These are phyloP conservation scores for Lycaon pictus DNA, from an alignment of 2,113 vertebrate genomes.

Conservation along the genomic window DNA sequence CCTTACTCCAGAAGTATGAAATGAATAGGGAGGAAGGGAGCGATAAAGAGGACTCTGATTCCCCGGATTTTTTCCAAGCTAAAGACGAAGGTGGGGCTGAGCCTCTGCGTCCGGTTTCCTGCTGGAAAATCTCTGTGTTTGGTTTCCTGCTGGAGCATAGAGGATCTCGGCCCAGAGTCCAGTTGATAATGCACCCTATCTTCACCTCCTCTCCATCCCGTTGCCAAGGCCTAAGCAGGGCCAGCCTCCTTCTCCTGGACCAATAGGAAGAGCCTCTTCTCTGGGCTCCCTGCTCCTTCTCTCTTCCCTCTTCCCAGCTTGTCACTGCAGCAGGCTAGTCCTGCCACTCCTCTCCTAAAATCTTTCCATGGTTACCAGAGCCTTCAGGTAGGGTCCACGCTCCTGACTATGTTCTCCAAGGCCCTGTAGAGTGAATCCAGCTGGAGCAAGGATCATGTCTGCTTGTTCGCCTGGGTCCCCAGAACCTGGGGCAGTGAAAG, in stretches of 20 bases:
- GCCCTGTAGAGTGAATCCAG: neutral
- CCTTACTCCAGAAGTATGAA: constrained; percentile 18
- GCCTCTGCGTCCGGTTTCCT: neutral
- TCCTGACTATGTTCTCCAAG: neutral
- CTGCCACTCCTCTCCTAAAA: neutral
- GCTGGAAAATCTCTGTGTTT: neutral
- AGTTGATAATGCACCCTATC: neutral
- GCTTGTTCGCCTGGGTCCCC: neutral
- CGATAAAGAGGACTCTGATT: neutral
- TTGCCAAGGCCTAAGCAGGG: neutral
- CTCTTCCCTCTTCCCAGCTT: neutral
- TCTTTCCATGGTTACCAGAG: neutral
- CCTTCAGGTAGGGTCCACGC: neutral
- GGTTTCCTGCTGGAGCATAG: neutral
- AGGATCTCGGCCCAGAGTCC: neutral
- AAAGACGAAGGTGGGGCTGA: constrained; percentile 11
- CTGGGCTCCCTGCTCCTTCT: neutral
- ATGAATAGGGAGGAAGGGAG: neutral
- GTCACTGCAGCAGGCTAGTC: neutral
- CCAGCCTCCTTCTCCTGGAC: neutral
- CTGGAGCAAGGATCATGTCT: neutral
- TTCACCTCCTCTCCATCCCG: neutral
- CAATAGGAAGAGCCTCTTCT: neutral
- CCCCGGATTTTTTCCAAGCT: neutral
- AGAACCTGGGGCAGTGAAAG: neutral